Conservation (phyloP, 2,888 invertebrate genomes). For the Cantharis rufa region DNA sequence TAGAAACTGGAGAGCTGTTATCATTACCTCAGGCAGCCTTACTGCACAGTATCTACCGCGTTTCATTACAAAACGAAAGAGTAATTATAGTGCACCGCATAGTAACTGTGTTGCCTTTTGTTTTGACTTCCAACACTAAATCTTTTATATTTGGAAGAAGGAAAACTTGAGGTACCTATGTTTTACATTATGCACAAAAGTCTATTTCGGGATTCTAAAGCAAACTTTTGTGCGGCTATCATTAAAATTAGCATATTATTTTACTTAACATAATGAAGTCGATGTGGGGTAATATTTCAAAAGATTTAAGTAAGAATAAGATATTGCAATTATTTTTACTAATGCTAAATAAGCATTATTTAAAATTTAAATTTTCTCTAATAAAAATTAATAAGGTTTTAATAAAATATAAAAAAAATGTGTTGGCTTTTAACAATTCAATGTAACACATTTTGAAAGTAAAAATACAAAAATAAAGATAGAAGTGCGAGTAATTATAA, state of each 20-base stretch:
- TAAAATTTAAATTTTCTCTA: neutral
- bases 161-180: neutral
- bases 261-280: neutral
- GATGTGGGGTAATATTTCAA: neutral
- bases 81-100: conserved; percentile 17
- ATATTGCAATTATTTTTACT: neutral
- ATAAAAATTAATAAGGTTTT: too few relatives aligned
- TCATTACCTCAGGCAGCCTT: conserved; percentile 16
- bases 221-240: neutral
- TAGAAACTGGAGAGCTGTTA: conserved; percentile 20
- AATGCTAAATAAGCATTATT: neutral
- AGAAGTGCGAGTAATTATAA: too few relatives aligned
- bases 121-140: neutral
- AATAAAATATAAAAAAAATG: too few relatives aligned
- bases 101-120: neutral
- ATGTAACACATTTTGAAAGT: too few relatives aligned
- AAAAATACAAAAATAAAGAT: too few relatives aligned
- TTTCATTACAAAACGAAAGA: conserved; percentile 10
- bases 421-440: too few relatives aligned
- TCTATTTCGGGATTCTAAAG: neutral
- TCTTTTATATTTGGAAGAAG: neutral
- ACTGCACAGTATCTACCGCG: conserved; percentile 7
- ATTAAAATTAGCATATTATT: neutral
- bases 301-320: neutral
- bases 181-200: neutral